Evolutionary conservation across 2,888 invertebrate species (phyloP), one percentile per base, ranked within the genome.

Genomic region (Muschampia plurimacula): DNA sequence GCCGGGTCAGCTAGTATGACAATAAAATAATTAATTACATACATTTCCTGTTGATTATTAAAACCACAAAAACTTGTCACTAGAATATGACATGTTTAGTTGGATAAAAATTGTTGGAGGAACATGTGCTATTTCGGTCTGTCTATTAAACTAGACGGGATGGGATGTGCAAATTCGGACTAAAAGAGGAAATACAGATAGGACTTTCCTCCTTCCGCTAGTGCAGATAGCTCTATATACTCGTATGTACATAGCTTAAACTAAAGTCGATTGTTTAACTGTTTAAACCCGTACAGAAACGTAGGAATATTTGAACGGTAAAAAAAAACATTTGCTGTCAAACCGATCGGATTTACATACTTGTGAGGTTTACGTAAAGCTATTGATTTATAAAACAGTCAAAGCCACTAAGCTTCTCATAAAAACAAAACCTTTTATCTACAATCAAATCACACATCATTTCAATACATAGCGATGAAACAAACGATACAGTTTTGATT

Each of bases 141-240:
- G 80, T 84, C 88, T 87, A 88, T 89, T 89, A 89, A 87, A 85
- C 84, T 83, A 83, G 82, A 82, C 80, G 83, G 83, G 78, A 79
- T 77, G 79, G 80, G 83, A 81, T 83, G 77, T 84, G 83, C 78
- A 83, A 86, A 86, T 85, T 85, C 83, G 78, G 80, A 81, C 79
- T 82, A 84, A 87, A 86, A 84, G 81, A 84, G 81, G 83, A 84
- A 87, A 85, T 83, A 80, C 80, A 82, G 81, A 79, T 77, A 80
- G 36, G 62, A 71, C 44, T 59, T 70, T 70, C 39, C 70, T 68
- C 64, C 28, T 66, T 60, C 39, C 22, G 71, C 65, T 71, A 49
- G 65, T 57, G 57, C 55, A 64, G 63, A 55, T 28, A 57, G 13
- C 32, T 64, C n/a, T 57, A 63, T 69, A 22, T 22, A 22, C 22